A percentile compares a stretch with the other conserved stretches of the same genome.
Evolutionary conservation across 2,888 invertebrate genomes (phyloP).

Genomic region (Junonia oenone): DNA sequence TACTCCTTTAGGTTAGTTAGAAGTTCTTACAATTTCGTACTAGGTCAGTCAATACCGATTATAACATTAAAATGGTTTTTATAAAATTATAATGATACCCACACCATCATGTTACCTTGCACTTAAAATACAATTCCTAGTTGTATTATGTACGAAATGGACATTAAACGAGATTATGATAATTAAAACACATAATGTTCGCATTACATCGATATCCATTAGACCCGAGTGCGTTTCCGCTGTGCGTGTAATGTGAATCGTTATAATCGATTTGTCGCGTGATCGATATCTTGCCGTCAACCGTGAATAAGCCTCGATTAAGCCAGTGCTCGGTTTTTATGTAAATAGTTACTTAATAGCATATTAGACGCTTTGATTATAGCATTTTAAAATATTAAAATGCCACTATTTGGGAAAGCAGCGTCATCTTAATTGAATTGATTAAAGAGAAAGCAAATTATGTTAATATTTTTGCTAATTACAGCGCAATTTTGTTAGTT

Average conservation of each 20-base stretch:
- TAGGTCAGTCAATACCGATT: too few species aligned
- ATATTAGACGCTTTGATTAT: neutral
- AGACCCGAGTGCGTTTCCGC: neutral
- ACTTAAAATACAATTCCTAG: neutral
- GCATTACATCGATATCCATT: neutral
- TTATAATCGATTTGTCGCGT: constrained; percentile 25
- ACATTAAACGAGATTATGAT: neutral
- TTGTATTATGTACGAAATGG: neutral
- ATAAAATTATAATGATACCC: neutral
- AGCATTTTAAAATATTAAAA: neutral
- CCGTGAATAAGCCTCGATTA: constrained; percentile 20
- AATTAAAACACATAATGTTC: neutral
- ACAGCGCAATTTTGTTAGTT: neutral
- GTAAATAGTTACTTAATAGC: neutral
- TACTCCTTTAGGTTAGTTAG: too few species aligned
- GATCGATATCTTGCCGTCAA: constrained; percentile 19
- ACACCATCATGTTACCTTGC: too few species aligned
- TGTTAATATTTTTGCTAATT: neutral
- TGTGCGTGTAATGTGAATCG: constrained; percentile 11
- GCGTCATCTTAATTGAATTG: neutral
- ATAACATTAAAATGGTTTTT: too few species aligned
- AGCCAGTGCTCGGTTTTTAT: constrained; percentile 7
- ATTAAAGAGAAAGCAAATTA: neutral
- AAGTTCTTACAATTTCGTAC: too few species aligned
- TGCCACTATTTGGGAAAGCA: neutral